Evolutionary conservation across 2,113 vertebrate species (phyloP), one percentile per base, ranked within the genome.

Genomic region (Antennarius striatus): DNA sequence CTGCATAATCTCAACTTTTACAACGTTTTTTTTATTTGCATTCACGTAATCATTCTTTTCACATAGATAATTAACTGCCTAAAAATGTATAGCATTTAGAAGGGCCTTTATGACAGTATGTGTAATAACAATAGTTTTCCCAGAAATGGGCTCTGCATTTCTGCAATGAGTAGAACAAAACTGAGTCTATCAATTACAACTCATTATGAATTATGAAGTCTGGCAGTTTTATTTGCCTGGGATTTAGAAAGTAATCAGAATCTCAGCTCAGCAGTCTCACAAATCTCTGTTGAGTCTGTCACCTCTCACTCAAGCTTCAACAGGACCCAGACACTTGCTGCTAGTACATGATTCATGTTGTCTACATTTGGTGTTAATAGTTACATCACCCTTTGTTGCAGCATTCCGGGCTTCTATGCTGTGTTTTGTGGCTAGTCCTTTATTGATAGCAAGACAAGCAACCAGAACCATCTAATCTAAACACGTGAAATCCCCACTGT

Each of bases 171-270:
- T 79, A 78, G 59, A 85, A 63, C 36, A 53, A 77, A 82, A 77
- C 52, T 65, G 75, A 77, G 79, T 77, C 63, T 75, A 88, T 88
- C 87, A 84, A 88, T 91, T 83, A 75, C 71, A 79, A 80, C 89
- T 82, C 82, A 80, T 81, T 64, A 75, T 85, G 75, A 85, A 84
- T 82, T 75, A 86, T 87, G 75, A 68, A 55, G 71, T 52, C 75
- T 87, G 86, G 75, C 87, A 82, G 75, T 82, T 86, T 88, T 86
- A 83, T 77, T 84, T 86, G 85, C 63, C 54, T 39, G 32, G 50
- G 66, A 59, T 74, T 76, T 6, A 48, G 59, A 65, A 85, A 80
- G 64, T 81, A 83, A 88, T 86, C 73, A 79, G 49, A 10, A 3
- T 8, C 36, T 56, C 56, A 54, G 71, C 45, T 62, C 54, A 59